A percentile compares a stretch with the other conserved stretches of the same genome.
Conservation (phyloP, 2,797 vertebrate genomes). For the Myotis myotis region DNA sequence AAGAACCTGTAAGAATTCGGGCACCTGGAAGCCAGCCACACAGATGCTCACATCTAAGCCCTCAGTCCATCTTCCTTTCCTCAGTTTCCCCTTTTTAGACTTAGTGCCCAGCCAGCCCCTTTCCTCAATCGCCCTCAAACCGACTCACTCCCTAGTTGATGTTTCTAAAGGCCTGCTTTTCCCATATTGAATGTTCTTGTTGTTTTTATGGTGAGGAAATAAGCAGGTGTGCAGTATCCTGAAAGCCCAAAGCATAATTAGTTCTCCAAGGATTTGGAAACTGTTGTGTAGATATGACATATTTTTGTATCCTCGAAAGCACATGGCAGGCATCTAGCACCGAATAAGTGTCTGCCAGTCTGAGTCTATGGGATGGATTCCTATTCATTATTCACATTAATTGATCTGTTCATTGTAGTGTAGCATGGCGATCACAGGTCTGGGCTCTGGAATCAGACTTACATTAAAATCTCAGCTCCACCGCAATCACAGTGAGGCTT, state of each 20-base stretch:
- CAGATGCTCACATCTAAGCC: neutral
- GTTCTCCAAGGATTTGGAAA: neutral
- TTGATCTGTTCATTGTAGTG: neutral
- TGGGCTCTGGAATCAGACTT: neutral
- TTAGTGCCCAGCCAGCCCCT: neutral
- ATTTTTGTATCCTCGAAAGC: neutral
- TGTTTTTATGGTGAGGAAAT: neutral
- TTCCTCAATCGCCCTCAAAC: neutral
- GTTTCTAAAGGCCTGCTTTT: neutral
- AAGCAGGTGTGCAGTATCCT: neutral
- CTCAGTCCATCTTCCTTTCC: accelerated
- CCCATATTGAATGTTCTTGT: neutral
- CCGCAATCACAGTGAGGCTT: neutral
- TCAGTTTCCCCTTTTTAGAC: accelerated
- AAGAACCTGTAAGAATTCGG: neutral
- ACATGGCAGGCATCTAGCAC: neutral
- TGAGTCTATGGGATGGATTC: neutral
- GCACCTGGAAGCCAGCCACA: neutral
- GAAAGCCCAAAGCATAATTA: neutral
- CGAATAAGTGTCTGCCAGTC: neutral
- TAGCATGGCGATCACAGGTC: neutral
- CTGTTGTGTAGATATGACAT: accelerated
- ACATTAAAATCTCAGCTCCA: neutral
- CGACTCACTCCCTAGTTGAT: neutral
- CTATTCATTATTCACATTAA: neutral